Percentiles rank a stretch among this genome's conserved stretches.
Evolutionary conservation across 2,888 invertebrate species (phyloP).

Genomic region (Eristalis tenax): DNA sequence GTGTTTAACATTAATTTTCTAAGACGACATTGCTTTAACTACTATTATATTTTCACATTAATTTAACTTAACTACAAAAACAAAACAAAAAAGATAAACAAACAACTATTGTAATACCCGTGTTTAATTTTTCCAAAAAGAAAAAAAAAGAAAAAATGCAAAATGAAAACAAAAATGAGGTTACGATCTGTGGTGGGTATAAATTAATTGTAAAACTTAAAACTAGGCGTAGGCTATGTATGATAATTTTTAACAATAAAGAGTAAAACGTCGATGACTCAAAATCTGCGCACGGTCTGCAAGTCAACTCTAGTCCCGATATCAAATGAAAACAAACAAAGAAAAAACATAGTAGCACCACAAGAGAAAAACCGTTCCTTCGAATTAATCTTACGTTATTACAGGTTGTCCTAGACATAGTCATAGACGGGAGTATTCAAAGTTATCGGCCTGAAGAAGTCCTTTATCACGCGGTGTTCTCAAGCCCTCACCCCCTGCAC

Average conservation of each 20-base stretch:
- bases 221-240: constrained; percentile 26
- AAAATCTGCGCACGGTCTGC: not conserved
- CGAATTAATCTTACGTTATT: constrained; percentile 2
- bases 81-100: not conserved
- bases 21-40: constrained; percentile 25
- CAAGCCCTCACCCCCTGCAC: not conserved
- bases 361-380: not conserved
- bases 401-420: not conserved
- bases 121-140: not conserved
- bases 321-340: not conserved
- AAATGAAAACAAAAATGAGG: not conserved
- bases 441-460: not conserved
- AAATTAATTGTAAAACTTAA: constrained; percentile 46
- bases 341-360: not conserved
- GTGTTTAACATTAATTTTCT: not conserved
- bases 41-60: not conserved
- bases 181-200: constrained; percentile 41
- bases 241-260: constrained; percentile 15
- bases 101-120: constrained; percentile 12
- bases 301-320: not conserved
- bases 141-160: not conserved
- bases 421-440: not conserved
- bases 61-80: constrained; percentile 23
- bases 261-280: not conserved
- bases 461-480: not conserved